Base-by-base conservation (phyloP, 2,113 vertebrate species). In the Xenus cinereus region DNA sequence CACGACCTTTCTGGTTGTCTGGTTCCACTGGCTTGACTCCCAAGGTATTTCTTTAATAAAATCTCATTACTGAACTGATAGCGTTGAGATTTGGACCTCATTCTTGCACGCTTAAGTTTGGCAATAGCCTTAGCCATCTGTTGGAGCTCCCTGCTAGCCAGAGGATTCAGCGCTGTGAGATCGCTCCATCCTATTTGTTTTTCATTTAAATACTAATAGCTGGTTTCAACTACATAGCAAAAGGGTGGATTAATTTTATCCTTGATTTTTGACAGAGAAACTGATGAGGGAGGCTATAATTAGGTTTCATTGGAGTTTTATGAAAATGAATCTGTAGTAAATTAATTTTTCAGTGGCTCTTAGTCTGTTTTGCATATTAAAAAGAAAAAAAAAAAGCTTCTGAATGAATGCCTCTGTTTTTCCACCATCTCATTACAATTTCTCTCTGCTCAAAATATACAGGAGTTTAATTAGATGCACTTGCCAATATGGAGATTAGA, bases 321-420 rank as follows among this genome's bases (percentile, higher is more conserved):
- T 82, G 89, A 95, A 92, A 95, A 96, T 87, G 56, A 95, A 89
- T 92, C 77, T 73, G 59, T 87, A 16, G 4, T 95, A 96, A 95
- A 97, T 93, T 94, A 95, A 92, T 96, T 97, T 96, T 96, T 94
- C 97, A 92, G 80, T 84, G 68, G 41, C 57, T 95, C 84, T 96
- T 93, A 74, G 6, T 89, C 92, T 92, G 62, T 75, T 97, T 95
- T 89, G 84, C 87, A 63, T 95, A 87, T 90, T 93, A 75, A 87
- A 95, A 92, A 84, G 56, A 67, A 80, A 88, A 67, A 80, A n/a
- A 88, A 73, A 74, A 89, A 84, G n/a, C 77, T 92, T 81, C 80
- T 91, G 76, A 97, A 89, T 91, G 74, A 95, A 82, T 73, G 89
- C 84, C 46, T 96, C 81, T 87, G 75, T 43, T 96, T 96, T 90